Percentiles rank a stretch among this genome's conserved stretches.
These are phyloP conservation scores for Alca torda DNA, from an alignment of 2,797 vertebrate genomes.

Conservation along the genomic window DNA sequence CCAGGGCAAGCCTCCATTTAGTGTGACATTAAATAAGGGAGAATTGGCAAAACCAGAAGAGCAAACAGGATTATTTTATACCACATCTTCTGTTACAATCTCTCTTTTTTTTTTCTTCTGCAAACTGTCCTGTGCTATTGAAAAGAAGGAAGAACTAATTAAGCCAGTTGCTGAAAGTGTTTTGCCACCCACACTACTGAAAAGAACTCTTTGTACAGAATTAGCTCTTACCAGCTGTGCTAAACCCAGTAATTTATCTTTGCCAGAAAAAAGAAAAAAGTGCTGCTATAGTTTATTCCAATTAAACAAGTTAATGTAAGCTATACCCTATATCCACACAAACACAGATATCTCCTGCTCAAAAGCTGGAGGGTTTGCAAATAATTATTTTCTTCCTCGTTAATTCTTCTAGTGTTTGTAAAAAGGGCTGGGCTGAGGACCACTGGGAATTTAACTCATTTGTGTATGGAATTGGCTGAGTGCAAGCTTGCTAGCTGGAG, in stretches of 20 bases:
- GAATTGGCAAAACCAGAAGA: neutral
- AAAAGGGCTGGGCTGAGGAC: neutral
- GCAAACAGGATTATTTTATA: neutral
- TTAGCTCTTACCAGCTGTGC: conserved; percentile 51
- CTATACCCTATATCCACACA: neutral
- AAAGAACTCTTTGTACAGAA: conserved; percentile 49
- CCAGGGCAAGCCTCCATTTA: neutral
- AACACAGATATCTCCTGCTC: neutral
- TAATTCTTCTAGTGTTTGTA: conserved; percentile 16
- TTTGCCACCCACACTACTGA: conserved; percentile 54
- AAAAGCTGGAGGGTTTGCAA: conserved; percentile 30
- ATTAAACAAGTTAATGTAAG: conserved; percentile 35
- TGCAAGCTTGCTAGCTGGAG: neutral
- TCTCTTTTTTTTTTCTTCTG: neutral
- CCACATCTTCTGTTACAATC: neutral
- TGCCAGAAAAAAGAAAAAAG: neutral
- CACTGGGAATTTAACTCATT: neutral
- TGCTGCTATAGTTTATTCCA: conserved; percentile 25
- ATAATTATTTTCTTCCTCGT: conserved; percentile 12
- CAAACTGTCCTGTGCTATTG: neutral
- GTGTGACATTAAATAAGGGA: neutral
- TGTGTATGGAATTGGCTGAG: neutral
- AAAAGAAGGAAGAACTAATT: conserved; percentile 38
- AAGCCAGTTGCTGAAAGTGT: conserved; percentile 54
- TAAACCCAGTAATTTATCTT: conserved; percentile 47